phyloP scores from a whole-genome alignment of 2,113 vertebrate genomes.

The Mirounga angustirostris region DNA sequence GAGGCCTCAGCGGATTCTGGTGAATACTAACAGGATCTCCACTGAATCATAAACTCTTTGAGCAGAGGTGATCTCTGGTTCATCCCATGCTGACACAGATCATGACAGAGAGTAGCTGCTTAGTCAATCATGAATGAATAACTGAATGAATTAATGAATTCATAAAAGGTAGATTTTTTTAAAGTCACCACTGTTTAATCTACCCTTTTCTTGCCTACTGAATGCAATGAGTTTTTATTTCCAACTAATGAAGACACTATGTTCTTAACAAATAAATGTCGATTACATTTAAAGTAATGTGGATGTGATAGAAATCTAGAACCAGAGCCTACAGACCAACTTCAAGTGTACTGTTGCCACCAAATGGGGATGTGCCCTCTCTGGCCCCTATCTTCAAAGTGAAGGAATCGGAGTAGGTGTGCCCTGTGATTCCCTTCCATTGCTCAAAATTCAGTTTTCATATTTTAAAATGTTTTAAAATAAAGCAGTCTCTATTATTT shows the following conservation, averaged over 20 bases:
- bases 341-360: background rate
- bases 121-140: background rate
- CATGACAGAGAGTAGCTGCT: background rate
- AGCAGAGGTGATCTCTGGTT: background rate
- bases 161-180: background rate
- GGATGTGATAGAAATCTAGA: background rate
- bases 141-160: background rate
- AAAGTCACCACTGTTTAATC: background rate
- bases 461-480: constrained; percentile 11
- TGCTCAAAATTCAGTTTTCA: constrained; percentile 15
- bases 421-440: background rate
- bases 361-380: background rate
- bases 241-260: background rate
- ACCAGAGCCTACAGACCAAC: background rate
- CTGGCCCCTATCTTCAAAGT: background rate
- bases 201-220: background rate
- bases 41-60: background rate
- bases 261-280: constrained; percentile 14
- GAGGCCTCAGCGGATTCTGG: background rate
- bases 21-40: background rate
- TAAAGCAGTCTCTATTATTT: background rate
- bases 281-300: background rate
- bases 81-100: background rate
- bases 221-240: background rate
- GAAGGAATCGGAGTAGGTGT: background rate